Evolutionary conservation across 1,140 invertebrate genomes (phyloP).

Genomic region (Musca domestica): DNA sequence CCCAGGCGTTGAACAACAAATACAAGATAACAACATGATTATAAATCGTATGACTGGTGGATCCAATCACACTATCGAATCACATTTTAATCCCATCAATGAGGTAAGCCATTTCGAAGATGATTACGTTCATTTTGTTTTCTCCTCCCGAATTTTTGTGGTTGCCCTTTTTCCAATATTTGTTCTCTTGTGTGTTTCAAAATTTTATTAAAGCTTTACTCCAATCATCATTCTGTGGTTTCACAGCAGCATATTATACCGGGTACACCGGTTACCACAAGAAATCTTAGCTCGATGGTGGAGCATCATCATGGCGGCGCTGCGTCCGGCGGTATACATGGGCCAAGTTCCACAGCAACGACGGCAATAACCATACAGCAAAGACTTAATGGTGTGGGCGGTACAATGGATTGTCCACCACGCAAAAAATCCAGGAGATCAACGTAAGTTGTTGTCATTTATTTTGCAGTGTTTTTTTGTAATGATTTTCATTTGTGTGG

Average conservation of each 20-base stretch:
- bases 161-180: neutral
- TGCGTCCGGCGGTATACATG: neutral
- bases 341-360: neutral
- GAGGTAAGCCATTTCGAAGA: slow-evolving; percentile 32
- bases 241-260: slow-evolving; percentile 25
- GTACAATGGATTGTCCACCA: slow-evolving; percentile 40
- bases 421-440: slow-evolving; percentile 58
- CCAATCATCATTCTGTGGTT: slow-evolving; percentile 34
- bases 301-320: slow-evolving; percentile 26
- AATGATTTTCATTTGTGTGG: neutral
- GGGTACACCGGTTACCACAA: slow-evolving; percentile 31
- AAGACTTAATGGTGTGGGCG: slow-evolving; percentile 45
- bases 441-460: slow-evolving; percentile 35
- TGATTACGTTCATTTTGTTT: slow-evolving; percentile 1
- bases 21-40: slow-evolving; percentile 57
- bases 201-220: slow-evolving; percentile 36
- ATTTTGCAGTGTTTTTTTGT: neutral
- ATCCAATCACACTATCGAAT: slow-evolving; percentile 28
- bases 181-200: neutral
- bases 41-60: slow-evolving; percentile 36
- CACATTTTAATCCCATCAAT: slow-evolving; percentile 51
- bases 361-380: slow-evolving; percentile 25
- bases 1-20: slow-evolving; percentile 66
- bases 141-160: neutral
- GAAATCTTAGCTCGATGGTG: slow-evolving; percentile 26